Evolutionary conservation across 2,888 invertebrate genomes (phyloP).

Genomic region (Habrosyne pyritoides): DNA sequence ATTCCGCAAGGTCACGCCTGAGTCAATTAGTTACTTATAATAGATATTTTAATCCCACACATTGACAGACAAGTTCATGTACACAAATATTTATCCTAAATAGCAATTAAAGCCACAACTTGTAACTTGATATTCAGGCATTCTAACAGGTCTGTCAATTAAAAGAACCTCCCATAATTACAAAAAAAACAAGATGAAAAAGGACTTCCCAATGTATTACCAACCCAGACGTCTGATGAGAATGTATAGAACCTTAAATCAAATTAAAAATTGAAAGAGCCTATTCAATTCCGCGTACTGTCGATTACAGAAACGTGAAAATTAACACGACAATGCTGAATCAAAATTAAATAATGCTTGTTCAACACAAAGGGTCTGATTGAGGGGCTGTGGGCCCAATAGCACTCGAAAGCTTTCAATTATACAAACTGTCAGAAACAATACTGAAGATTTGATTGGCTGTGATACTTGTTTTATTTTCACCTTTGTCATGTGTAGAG

Average conservation of each 20-base stretch:
- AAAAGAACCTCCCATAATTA: too few relatives aligned
- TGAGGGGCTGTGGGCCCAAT: constrained; percentile 37
- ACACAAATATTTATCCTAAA: too few relatives aligned
- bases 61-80: too few relatives aligned
- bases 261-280: not conserved
- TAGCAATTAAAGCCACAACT: too few relatives aligned
- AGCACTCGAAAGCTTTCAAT: constrained; percentile 65
- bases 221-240: not conserved
- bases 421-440: constrained; percentile 62
- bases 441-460: constrained; percentile 29
- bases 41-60: too few relatives aligned
- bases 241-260: not conserved
- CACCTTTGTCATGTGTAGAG: constrained; percentile 3
- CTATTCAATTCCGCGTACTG: not conserved
- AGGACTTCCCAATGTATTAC: too few relatives aligned
- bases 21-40: too few relatives aligned
- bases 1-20: too few relatives aligned
- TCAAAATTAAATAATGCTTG: constrained; percentile 47
- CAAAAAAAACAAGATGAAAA: too few relatives aligned
- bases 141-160: too few relatives aligned
- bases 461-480: not conserved
- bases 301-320: constrained; percentile 13
- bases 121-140: too few relatives aligned
- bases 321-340: constrained; percentile 37
- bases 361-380: constrained; percentile 28